Percentiles rank a stretch among this genome's conserved stretches.
These are phyloP conservation scores for Achlya flavicornis DNA, from an alignment of 2,888 invertebrate genomes.

Conservation along the genomic window DNA sequence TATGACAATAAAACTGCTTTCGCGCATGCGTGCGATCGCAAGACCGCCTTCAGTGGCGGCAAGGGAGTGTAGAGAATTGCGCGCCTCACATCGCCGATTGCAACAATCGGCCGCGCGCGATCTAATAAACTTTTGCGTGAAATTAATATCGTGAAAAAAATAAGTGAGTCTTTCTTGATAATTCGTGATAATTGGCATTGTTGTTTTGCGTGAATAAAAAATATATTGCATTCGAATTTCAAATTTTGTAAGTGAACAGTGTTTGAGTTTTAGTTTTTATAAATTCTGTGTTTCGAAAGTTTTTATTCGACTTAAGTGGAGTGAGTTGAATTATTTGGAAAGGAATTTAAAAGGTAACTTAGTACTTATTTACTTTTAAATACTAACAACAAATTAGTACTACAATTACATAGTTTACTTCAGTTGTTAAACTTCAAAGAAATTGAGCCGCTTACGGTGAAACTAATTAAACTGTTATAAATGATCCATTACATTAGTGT, in stretches of 20 bases:
- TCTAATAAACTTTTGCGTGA: constrained; percentile 22
- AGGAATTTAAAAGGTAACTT: constrained; percentile 14
- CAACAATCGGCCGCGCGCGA: constrained; percentile 25
- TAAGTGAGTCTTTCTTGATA: background rate
- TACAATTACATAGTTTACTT: background rate
- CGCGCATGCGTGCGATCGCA: constrained; percentile 41
- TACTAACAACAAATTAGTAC: background rate
- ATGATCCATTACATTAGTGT: background rate
- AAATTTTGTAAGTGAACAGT: background rate
- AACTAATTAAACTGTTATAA: background rate
- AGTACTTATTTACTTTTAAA: constrained; percentile 12
- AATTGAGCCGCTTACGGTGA: background rate
- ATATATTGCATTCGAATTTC: background rate
- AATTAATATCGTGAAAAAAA: background rate
- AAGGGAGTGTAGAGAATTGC: constrained; percentile 35
- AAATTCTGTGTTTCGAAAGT: background rate
- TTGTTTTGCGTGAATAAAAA: background rate
- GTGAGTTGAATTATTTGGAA: constrained; percentile 11
- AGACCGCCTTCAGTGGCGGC: constrained; percentile 42
- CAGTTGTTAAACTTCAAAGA: constrained; percentile 24
- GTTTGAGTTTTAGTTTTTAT: background rate
- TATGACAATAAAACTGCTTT: constrained; percentile 20
- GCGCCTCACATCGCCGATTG: constrained; percentile 34
- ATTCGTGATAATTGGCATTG: background rate
- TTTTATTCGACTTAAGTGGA: background rate